Base-by-base conservation (phyloP, 2,797 vertebrate genomes). In the Trematomus bernacchii region DNA sequence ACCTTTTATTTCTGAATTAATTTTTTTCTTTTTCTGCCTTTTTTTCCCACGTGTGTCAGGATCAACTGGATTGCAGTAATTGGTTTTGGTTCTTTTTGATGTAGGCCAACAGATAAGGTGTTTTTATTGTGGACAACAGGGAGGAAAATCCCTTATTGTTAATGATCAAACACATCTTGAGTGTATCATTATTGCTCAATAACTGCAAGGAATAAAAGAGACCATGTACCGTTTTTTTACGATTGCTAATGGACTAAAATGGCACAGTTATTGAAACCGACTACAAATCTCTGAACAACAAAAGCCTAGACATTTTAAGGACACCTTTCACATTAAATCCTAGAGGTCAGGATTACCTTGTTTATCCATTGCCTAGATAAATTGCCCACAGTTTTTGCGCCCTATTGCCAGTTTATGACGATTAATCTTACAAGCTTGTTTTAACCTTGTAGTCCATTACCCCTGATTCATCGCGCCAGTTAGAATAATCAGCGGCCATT, bases 351-450 rank as follows among this genome's bases (percentile, higher is more conserved):
- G n/a, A 16, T 37, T 43, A 72, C 51, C 50, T 61, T 60, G 19
- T 50, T 43, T 50, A 37, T 60, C 40, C 55, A 13, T 65, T 19
- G 21, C 65, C 48, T 10, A 61, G 44, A 63, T 19, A 10, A 14
- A 18, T 54, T 30, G 19, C n/a, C 18, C 53, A 30, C 11, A 3
- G 10, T 73, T 69, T 74, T 57, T 6, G 4, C 54, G 54, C 53
- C 52, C 54, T 72, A 73, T 68, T 53, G 62, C 68, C 71, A 63
- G 51, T 72, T 76, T 75, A 68, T 77, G 52, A 66, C 74, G 77
- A 85, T 84, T 85, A 88, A 73, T 46, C 54, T 19, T 18, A 60
- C 57, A 60, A 42, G 66, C 46, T 47, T 33, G 48, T 67, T 67
- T 74, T 54, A 73, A 79, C 72, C 64, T 79, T 19, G 44, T 23